Conservation (phyloP, 2,888 invertebrate genomes). For the Dasypogon diadema region DNA sequence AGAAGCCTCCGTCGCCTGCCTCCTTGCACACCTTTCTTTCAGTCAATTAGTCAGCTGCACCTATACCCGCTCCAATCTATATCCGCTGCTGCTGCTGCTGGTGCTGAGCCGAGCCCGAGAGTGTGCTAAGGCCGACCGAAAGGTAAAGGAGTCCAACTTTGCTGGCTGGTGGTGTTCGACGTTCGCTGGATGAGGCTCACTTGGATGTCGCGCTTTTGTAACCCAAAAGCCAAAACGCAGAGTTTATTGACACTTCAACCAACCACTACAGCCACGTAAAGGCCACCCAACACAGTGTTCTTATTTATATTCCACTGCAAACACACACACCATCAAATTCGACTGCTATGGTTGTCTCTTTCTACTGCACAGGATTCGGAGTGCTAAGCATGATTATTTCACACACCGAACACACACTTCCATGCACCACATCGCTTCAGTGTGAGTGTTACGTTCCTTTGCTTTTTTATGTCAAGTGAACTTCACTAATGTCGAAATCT, state of each 20-base stretch:
- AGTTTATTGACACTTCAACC: conserved; percentile 51
- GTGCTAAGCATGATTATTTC: too few relatives aligned
- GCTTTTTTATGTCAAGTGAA: conserved; percentile 42
- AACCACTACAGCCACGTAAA: conserved; percentile 12
- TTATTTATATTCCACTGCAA: neutral
- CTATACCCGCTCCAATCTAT: neutral
- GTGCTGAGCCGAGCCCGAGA: neutral
- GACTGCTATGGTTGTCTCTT: neutral
- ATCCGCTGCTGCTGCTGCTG: neutral
- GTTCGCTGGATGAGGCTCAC: neutral
- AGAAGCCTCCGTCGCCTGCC: neutral
- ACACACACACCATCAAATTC: neutral
- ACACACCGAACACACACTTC: too few relatives aligned
- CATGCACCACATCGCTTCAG: neutral
- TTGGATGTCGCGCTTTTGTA: neutral
- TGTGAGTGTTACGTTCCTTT: conserved; percentile 37
- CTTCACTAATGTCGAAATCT: conserved; percentile 39
- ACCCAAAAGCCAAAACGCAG: conserved; percentile 21
- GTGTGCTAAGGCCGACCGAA: too few relatives aligned
- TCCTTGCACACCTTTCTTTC: conserved; percentile 32
- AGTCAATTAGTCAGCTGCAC: conserved; percentile 37
- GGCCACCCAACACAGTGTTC: conserved; percentile 13
- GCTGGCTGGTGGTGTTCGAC: neutral
- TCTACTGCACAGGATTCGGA: neutral
- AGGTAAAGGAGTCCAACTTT: neutral